Percentiles rank a stretch among this genome's conserved stretches.
phyloP scores from a whole-genome alignment of 2,113 vertebrate species.

The Eublepharis macularius region DNA sequence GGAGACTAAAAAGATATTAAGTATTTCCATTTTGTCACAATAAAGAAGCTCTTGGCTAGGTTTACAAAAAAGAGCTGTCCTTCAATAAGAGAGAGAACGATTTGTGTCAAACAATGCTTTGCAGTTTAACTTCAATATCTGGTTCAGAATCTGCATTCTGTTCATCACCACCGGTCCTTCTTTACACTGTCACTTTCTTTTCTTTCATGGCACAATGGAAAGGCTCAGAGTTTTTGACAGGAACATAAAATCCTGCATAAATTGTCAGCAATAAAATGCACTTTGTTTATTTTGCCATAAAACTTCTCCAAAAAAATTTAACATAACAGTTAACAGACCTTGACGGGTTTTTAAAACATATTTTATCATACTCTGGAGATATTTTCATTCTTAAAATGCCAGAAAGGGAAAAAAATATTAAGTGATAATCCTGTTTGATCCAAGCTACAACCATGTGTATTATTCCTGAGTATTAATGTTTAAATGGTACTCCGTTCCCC shows the following conservation, averaged over 20 bases:
- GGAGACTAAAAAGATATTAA: slow-evolving; percentile 36
- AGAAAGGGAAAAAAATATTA: not conserved
- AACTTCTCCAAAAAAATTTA: slow-evolving; percentile 11
- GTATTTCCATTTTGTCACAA: slow-evolving; percentile 33
- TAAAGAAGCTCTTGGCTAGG: slow-evolving; percentile 55
- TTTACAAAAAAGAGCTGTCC: slow-evolving; percentile 22
- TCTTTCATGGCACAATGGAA: slow-evolving; percentile 28
- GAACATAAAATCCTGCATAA: slow-evolving; percentile 43
- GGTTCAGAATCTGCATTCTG: slow-evolving; percentile 40
- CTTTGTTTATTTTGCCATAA: slow-evolving; percentile 57
- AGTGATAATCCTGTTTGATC: not conserved
- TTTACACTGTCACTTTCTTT: slow-evolving; percentile 47
- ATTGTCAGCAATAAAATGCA: slow-evolving; percentile 46
- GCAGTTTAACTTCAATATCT: slow-evolving; percentile 37
- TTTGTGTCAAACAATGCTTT: slow-evolving; percentile 10
- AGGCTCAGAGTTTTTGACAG: slow-evolving; percentile 38
- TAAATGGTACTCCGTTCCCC: not conserved
- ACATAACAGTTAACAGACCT: slow-evolving; percentile 18
- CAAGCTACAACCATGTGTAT: not conserved
- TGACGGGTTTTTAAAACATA: slow-evolving; percentile 17
- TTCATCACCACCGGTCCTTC: slow-evolving; percentile 33
- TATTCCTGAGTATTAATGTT: not conserved
- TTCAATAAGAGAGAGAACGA: not conserved
- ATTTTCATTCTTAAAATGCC: not conserved
- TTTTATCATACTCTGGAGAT: not conserved